A percentile compares a stretch with the other conserved stretches of the same genome.
Conservation (phyloP, 1,140 invertebrate species). For the Pseudomyrmex pallidus region DNA sequence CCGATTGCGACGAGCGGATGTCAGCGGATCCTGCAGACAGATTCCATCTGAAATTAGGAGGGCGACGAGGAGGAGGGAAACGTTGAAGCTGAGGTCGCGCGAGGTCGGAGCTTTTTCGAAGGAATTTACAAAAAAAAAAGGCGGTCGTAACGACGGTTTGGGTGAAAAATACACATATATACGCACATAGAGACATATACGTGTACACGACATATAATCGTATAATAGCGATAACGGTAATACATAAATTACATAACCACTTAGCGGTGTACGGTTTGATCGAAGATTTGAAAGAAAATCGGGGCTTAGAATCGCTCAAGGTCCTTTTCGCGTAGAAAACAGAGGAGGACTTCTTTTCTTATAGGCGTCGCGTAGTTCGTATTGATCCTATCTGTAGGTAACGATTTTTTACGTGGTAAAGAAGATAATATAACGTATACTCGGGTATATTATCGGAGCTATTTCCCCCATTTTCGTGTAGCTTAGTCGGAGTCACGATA, state of each 20-base stretch:
- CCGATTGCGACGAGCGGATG: not conserved
- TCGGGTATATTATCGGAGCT: constrained; percentile 48
- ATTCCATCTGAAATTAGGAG: constrained; percentile 17
- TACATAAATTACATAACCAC: constrained; percentile 55
- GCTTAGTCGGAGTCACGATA: constrained; percentile 58
- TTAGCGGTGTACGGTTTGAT: constrained; percentile 54
- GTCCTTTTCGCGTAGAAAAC: constrained; percentile 1
- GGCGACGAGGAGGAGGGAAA: constrained; percentile 42
- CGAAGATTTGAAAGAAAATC: constrained; percentile 6
- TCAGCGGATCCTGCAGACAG: not conserved
- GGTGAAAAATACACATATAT: constrained; percentile 76
- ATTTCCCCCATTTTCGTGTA: constrained; percentile 63
- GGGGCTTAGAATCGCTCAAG: constrained; percentile 27
- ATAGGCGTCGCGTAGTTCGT: constrained; percentile 33
- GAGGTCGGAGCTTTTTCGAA: constrained; percentile 61
- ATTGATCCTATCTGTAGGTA: constrained; percentile 54
- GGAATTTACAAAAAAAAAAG: constrained; percentile 42
- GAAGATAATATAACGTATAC: constrained; percentile 18
- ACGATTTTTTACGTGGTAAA: constrained; percentile 56
- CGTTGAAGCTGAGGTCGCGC: constrained; percentile 51
- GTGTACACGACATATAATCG: constrained; percentile 31
- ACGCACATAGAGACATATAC: constrained; percentile 40
- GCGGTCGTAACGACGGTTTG: constrained; percentile 61
- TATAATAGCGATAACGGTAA: constrained; percentile 38
- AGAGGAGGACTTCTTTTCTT: constrained; percentile 5